phyloP scores from a whole-genome alignment of 1,140 invertebrate genomes.

The Zophobas atratus region DNA sequence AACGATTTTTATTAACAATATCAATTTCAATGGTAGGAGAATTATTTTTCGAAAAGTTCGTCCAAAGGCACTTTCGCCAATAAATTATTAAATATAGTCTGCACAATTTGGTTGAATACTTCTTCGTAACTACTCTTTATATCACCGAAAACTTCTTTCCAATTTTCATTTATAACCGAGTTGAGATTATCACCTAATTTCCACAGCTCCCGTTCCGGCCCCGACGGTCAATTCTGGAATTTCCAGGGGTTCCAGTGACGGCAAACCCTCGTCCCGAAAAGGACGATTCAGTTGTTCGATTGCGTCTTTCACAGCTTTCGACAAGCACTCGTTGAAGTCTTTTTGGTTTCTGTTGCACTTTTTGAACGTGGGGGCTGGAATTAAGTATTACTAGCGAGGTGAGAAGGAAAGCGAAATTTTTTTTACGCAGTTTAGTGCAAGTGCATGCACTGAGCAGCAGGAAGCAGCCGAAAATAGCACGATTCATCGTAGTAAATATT shows the following conservation, averaged over 20 bases:
- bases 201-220: conserved; percentile 45
- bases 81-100: conserved; percentile 3
- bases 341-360: background rate
- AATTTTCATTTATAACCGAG: conserved; percentile 54
- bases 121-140: conserved; percentile 45
- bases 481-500: too few species aligned
- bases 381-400: too few species aligned
- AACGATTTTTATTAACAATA: too few species aligned
- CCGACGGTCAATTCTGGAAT: conserved; percentile 26
- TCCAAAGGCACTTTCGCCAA: conserved; percentile 16
- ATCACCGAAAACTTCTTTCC: conserved; percentile 51
- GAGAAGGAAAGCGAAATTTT: too few species aligned
- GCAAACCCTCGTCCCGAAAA: background rate
- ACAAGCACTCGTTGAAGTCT: conserved; percentile 14
- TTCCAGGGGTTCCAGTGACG: conserved; percentile 37
- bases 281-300: conserved; percentile 2
- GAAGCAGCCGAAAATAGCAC: too few species aligned
- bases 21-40: background rate
- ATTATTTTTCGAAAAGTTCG: conserved; percentile 7
- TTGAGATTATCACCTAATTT: conserved; percentile 55
- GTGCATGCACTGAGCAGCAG: too few species aligned
- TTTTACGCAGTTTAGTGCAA: too few species aligned
- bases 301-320: background rate
- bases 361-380: background rate
- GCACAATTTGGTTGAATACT: conserved; percentile 4